Percentiles rank a stretch among this genome's conserved stretches.
phyloP scores from a whole-genome alignment of 2,888 invertebrate species.

The Penaeus monodon region DNA sequence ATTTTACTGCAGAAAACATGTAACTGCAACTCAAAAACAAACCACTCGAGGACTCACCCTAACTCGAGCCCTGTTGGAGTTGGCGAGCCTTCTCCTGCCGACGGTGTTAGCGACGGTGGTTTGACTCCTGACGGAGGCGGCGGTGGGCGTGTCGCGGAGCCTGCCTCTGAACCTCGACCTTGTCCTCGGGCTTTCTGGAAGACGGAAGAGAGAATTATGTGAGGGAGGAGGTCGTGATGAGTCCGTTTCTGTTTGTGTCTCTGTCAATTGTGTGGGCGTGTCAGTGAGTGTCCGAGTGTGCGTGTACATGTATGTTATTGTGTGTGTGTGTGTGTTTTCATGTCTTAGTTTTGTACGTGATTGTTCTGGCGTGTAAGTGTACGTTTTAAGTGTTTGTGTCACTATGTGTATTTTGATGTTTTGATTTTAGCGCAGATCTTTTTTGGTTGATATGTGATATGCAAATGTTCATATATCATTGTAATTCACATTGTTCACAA shows the following conservation, averaged over 20 bases:
- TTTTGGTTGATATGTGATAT: too few species aligned
- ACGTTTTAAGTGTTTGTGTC: background rate
- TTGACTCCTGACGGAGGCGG: background rate
- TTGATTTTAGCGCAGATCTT: too few species aligned
- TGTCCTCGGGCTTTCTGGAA: conserved; percentile 30
- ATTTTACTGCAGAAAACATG: too few species aligned
- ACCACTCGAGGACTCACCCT: conserved; percentile 15
- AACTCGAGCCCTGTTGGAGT: conserved; percentile 21
- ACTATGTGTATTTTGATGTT: background rate
- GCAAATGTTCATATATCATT: too few species aligned
- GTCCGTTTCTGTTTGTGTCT: background rate
- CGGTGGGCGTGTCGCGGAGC: conserved; percentile 5
- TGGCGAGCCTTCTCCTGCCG: conserved; percentile 14
- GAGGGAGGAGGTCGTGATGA: background rate
- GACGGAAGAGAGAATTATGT: background rate
- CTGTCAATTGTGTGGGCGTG: background rate
- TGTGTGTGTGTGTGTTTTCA: background rate
- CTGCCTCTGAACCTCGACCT: conserved; percentile 27
- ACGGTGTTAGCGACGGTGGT: conserved; percentile 22
- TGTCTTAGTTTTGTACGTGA: background rate
- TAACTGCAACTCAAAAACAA: too few species aligned
- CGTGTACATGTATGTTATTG: background rate
- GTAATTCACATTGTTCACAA: too few species aligned
- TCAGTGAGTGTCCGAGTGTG: background rate
- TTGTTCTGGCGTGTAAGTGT: background rate